Conservation (phyloP, 2,888 invertebrate genomes). For the Eudasyphora cyanicolor region DNA sequence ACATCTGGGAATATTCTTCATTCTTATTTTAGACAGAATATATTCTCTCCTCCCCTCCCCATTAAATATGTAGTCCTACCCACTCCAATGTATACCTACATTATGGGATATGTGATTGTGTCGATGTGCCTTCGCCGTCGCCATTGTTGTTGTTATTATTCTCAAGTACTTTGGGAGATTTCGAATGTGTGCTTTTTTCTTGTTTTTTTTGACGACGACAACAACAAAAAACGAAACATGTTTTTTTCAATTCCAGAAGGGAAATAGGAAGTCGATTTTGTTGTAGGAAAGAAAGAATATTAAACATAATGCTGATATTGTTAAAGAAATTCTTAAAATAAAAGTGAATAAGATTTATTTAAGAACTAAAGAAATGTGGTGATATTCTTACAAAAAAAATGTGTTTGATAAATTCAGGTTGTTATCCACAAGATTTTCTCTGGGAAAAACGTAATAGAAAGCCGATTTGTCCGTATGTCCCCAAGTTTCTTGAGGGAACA, state of each 20-base stretch:
- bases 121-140: neutral
- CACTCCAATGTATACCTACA: neutral
- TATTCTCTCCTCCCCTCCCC: too few species aligned
- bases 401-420: neutral
- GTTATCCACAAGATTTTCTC: neutral
- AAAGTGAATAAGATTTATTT: neutral
- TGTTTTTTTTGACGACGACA: neutral
- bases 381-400: too few species aligned
- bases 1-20: too few species aligned
- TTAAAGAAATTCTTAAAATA: neutral
- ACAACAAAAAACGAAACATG: neutral
- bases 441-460: neutral
- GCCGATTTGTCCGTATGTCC: neutral
- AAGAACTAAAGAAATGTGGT: too few species aligned
- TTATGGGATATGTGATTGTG: neutral
- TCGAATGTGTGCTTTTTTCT: neutral
- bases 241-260: slow-evolving; percentile 10
- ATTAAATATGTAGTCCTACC: too few species aligned
- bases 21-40: too few species aligned
- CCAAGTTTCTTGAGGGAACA: too few species aligned
- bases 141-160: neutral
- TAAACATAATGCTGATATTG: neutral
- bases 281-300: neutral
- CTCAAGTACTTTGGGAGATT: slow-evolving; percentile 8
- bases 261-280: slow-evolving; percentile 6